A percentile compares a stretch with the other conserved stretches of the same genome.
Evolutionary conservation across 2,797 vertebrate genomes (phyloP).

Genomic region (Novumbra hubbsi): DNA sequence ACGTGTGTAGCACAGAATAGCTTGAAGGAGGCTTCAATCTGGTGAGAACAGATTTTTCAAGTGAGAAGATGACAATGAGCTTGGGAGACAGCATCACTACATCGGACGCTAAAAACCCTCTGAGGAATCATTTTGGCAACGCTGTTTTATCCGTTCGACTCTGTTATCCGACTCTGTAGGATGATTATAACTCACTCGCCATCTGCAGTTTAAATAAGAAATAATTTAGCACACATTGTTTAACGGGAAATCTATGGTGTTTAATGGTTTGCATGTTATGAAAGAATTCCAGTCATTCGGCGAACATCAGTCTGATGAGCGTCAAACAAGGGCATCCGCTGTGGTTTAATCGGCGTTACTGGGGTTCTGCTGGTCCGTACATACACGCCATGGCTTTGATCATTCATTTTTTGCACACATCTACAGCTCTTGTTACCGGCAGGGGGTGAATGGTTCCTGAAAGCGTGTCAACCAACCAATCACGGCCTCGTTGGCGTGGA

Average conservation of each 20-base stretch:
- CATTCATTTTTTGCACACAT: background rate
- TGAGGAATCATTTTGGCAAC: slow-evolving; percentile 1
- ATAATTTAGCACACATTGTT: background rate
- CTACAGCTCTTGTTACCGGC: background rate
- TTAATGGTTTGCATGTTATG: too few species aligned
- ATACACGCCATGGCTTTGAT: background rate
- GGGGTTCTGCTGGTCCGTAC: background rate
- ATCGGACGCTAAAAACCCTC: background rate
- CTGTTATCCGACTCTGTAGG: background rate
- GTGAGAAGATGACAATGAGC: slow-evolving; percentile 14
- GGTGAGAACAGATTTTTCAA: slow-evolving; percentile 33
- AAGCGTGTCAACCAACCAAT: background rate
- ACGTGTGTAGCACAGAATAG: background rate
- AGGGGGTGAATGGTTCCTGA: background rate
- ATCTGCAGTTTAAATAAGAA: background rate
- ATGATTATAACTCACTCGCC: slow-evolving; percentile 4
- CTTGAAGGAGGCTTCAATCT: slow-evolving; percentile 13
- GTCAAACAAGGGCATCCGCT: too few species aligned
- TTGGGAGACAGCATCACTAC: background rate
- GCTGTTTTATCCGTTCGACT: background rate
- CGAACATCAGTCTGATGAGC: too few species aligned
- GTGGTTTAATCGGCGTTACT: background rate
- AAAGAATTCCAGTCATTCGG: too few species aligned
- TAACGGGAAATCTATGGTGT: too few species aligned
- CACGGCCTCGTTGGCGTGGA: background rate